Evolutionary conservation across 2,888 invertebrate genomes (phyloP), one percentile per base, ranked within the genome.

Genomic region (Pristionchus fissidentatus): DNA sequence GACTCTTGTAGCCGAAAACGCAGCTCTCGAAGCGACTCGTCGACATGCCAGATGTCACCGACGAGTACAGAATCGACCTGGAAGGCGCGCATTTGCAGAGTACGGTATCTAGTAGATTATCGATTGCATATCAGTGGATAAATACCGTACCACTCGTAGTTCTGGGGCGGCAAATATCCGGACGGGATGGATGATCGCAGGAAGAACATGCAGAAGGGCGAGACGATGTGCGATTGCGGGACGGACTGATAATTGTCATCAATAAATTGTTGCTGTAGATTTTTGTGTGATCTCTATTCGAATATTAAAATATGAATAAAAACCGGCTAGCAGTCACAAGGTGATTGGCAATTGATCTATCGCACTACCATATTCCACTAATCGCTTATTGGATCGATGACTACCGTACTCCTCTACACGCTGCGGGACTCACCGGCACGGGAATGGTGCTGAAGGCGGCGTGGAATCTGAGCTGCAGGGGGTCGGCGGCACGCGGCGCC

Each of bases 1-100:
- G 78, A 35, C 75, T 38, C 4, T 87, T 87, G 83, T 92, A 92
- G 70, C 88, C 89, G 77, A 92, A 90, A 13, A 90, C 90, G 52
- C 89, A 86, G 7, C 87, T 86, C 84, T 92, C 92, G 83, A 92
- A 92, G n/a, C 91, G 87, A 84, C 90, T 91, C 13, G 89, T 88
- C 60, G 88, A 88, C 82, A 91, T 87, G 29, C 91, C 91, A 38
- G 90, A 89, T 46, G 84, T 85, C 7, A 86, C 84, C 10, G 88
- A 88, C 5, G 88, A 87, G 85, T 91, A 91, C 7, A 91, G 82
- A 0, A 87, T 86, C 5, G 87, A 86, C 91, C 91, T 66, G 82
- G 1, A 13, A 19, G 60, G 26, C 5, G 60, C 3, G 10, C 13
- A n/a, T 22, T n/a, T 26, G 19, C 73, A 62, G 15, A 62, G 22